Percentiles rank a stretch among this genome's conserved stretches.
These are phyloP conservation scores for Papilio polyxenes DNA, from an alignment of 1,140 invertebrate species.

Conservation along the genomic window DNA sequence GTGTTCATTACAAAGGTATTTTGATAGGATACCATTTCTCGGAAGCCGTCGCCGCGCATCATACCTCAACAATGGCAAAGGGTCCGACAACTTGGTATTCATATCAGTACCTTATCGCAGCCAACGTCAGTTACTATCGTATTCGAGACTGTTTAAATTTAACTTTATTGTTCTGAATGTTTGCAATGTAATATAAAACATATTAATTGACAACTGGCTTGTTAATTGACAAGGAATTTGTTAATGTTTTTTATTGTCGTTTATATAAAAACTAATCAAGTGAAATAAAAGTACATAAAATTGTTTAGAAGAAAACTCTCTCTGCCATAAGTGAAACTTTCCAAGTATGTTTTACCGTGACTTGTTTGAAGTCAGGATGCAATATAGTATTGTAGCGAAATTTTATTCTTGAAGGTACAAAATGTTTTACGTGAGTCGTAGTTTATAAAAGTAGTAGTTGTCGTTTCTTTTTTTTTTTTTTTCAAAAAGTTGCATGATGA, in stretches of 20 bases:
- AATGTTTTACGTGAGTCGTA: not conserved
- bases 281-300: not conserved
- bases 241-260: not conserved
- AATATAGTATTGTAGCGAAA: not conserved
- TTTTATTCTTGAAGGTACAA: constrained; percentile 7
- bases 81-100: constrained; percentile 26
- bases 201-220: not conserved
- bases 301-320: not conserved
- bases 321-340: not conserved
- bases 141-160: not conserved
- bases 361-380: not conserved
- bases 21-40: constrained; percentile 21
- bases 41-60: constrained; percentile 13
- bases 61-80: constrained; percentile 13
- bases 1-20: constrained; percentile 20
- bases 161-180: not conserved
- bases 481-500: constrained; percentile 6
- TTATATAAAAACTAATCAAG: not conserved
- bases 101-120: constrained; percentile 2
- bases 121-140: not conserved
- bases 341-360: not conserved
- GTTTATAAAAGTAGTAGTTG: constrained; percentile 1
- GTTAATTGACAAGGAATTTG: not conserved
- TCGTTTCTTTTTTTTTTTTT: not conserved
- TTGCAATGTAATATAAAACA: not conserved